A percentile compares a stretch with the other conserved stretches of the same genome.
These are phyloP conservation scores for Leucopsar rothschildi DNA, from an alignment of 2,113 vertebrate species.

Conservation along the genomic window DNA sequence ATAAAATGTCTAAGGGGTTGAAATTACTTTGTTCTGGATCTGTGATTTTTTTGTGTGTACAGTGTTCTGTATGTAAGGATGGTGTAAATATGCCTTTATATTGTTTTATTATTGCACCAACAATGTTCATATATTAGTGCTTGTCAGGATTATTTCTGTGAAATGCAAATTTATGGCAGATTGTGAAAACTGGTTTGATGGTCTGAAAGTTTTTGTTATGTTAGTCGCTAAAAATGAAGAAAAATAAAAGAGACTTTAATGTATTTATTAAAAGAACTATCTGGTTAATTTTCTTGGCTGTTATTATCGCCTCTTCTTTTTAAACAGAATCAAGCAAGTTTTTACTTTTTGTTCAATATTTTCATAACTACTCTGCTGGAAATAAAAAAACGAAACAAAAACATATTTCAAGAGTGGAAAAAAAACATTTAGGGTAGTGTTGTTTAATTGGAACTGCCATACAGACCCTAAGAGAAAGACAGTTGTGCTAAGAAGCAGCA, in stretches of 20 bases:
- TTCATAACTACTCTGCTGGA: background rate
- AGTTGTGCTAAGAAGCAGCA: background rate
- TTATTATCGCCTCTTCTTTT: background rate
- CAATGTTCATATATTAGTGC: slow-evolving; percentile 66
- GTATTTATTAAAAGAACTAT: slow-evolving; percentile 74
- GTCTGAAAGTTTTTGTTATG: slow-evolving; percentile 72
- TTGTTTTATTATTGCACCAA: slow-evolving; percentile 70
- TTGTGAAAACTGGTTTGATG: slow-evolving; percentile 71
- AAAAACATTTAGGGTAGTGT: background rate
- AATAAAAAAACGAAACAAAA: background rate
- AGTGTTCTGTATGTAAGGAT: slow-evolving; percentile 73
- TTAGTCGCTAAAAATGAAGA: slow-evolving; percentile 64
- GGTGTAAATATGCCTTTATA: slow-evolving; percentile 81
- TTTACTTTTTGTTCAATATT: background rate
- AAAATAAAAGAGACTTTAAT: slow-evolving; percentile 71
- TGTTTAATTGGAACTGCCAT: background rate
- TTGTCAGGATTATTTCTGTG: slow-evolving; percentile 74
- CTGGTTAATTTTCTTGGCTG: slow-evolving; percentile 55
- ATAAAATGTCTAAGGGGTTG: slow-evolving; percentile 58
- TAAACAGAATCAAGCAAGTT: background rate
- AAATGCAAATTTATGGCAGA: slow-evolving; percentile 70
- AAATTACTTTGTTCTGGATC: slow-evolving; percentile 65
- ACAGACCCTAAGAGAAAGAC: background rate
- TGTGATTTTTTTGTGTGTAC: slow-evolving; percentile 74
- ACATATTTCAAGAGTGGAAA: background rate